A percentile compares a stretch with the other conserved stretches of the same genome.
Evolutionary conservation across 1,140 invertebrate genomes (phyloP).

Genomic region (Conus betulinus): DNA sequence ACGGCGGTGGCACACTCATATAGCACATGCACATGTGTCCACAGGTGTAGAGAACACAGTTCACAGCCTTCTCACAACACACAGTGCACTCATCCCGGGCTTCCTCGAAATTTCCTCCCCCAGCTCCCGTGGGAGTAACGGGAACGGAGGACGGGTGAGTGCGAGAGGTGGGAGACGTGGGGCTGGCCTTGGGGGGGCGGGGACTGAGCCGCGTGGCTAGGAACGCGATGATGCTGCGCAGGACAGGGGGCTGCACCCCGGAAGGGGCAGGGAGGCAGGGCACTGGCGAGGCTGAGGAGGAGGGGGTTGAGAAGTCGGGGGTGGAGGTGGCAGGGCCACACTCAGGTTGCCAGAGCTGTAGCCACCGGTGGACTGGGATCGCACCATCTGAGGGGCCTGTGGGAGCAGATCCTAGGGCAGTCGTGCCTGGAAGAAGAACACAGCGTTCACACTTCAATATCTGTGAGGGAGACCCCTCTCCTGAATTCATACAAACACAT

Average conservation of each 20-base stretch:
- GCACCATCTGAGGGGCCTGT: constrained; percentile 55
- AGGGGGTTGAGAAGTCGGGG: constrained; percentile 39
- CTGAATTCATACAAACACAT: constrained; percentile 26
- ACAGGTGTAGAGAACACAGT: constrained; percentile 96
- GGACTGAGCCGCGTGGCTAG: constrained; percentile 44
- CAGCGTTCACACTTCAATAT: too few species aligned
- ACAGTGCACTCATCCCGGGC: constrained; percentile 87
- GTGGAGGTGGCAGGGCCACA: neutral
- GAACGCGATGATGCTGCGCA: constrained; percentile 57
- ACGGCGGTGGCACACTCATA: constrained; percentile 94
- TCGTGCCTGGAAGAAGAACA: too few species aligned
- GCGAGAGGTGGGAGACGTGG: neutral
- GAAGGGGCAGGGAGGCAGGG: constrained; percentile 22
- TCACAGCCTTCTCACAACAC: constrained; percentile 94
- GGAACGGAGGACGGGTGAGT: constrained; percentile 46
- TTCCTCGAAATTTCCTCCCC: constrained; percentile 45
- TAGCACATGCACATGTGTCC: constrained; percentile 99
- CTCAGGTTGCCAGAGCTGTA: constrained; percentile 43
- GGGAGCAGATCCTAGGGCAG: constrained; percentile 49
- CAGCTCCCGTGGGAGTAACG: constrained; percentile 25
- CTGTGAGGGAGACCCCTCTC: too few species aligned
- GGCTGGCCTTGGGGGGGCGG: constrained; percentile 20
- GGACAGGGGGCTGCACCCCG: constrained; percentile 35
- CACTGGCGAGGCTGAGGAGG: constrained; percentile 43
- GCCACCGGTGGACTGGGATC: constrained; percentile 58